These are phyloP conservation scores for Acipenser transmontanus DNA, from an alignment of 2,797 vertebrate genomes.

Conservation along the genomic window DNA sequence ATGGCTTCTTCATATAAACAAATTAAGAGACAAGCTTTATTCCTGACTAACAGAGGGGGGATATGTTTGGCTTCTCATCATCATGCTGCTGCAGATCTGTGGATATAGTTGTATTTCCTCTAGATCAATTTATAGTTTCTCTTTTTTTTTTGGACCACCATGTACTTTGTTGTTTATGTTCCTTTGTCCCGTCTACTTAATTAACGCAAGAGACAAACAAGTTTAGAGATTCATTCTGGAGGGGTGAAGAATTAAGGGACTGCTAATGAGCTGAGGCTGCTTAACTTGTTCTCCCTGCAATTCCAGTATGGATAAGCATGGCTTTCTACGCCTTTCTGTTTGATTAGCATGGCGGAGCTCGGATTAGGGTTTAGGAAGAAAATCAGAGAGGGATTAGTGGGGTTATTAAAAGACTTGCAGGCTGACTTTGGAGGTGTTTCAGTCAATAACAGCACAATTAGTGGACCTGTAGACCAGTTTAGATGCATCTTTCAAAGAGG, in stretches of 20 bases:
- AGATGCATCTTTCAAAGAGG: no score
- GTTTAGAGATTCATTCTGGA: constrained; percentile 67
- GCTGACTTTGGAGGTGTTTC: constrained; percentile 34
- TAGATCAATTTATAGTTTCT: no score
- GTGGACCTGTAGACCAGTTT: no score
- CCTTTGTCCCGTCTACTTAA: constrained; percentile 57
- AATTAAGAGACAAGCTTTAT: no score
- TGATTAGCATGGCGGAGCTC: constrained; percentile 50
- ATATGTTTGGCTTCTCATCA: no score
- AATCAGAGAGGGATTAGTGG: constrained; percentile 31
- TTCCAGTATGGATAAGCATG: constrained; percentile 70
- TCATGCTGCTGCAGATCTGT: no score
- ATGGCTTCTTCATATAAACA: no score
- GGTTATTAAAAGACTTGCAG: constrained; percentile 43
- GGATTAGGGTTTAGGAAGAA: constrained; percentile 36
- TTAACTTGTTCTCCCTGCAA: constrained; percentile 73
- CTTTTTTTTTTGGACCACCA: no score
- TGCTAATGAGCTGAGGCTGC: constrained; percentile 74
- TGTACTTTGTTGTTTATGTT: constrained; percentile 15
- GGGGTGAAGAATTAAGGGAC: constrained; percentile 65
- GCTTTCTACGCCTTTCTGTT: constrained; percentile 62
- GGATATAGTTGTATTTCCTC: no score
- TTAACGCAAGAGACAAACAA: constrained; percentile 59
- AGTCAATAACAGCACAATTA: neutral
- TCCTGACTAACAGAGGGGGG: no score